These are phyloP conservation scores for Ophion ellenae DNA, from an alignment of 2,888 invertebrate genomes.

Conservation along the genomic window DNA sequence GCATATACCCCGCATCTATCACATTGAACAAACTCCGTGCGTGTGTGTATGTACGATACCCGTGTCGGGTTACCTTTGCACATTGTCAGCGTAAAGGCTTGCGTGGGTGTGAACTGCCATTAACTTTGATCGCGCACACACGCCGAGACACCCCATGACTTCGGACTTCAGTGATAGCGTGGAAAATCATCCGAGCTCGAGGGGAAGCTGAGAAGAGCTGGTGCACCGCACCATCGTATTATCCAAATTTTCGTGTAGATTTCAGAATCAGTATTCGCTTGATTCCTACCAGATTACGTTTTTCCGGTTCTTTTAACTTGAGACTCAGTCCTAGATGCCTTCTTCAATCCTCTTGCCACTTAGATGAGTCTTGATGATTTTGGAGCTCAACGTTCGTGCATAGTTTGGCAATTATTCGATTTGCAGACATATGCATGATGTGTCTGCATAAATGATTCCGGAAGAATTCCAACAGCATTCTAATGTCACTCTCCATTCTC, in stretches of 20 bases:
- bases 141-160: not conserved
- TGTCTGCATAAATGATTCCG: not conserved
- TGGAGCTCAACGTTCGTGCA: not conserved
- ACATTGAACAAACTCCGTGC: constrained; percentile 46
- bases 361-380: not conserved
- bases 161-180: not conserved
- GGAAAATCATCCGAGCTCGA: not conserved
- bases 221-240: not conserved
- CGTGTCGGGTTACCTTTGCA: constrained; percentile 65
- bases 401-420: not conserved
- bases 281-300: not conserved
- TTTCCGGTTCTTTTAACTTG: not conserved
- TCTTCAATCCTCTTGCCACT: not conserved
- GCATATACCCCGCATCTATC: constrained; percentile 44
- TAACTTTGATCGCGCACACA: constrained; percentile 56
- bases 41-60: not conserved
- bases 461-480: no score
- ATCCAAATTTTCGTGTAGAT: not conserved
- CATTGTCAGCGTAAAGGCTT: constrained; percentile 64
- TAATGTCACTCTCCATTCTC: not conserved
- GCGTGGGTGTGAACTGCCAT: constrained; percentile 45
- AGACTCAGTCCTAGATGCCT: not conserved
- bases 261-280: not conserved
- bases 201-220: not conserved
- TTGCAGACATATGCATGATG: not conserved